Base-by-base conservation (phyloP, 2,888 invertebrate genomes). In the Rhodophaea formosa region DNA sequence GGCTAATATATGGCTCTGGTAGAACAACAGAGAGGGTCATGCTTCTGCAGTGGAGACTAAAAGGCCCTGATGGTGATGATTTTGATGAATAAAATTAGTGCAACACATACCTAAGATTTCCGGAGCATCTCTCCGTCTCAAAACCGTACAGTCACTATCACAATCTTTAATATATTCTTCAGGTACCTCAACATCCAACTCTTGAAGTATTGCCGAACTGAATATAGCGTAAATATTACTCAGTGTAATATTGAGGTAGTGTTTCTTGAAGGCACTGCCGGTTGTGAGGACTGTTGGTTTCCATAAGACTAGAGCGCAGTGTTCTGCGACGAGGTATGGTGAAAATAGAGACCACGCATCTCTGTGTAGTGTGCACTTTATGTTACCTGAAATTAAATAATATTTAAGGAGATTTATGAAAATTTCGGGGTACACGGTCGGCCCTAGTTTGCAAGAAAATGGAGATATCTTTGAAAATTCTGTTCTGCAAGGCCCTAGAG, bases 281-380 rank as follows among this genome's bases (percentile, higher is more conserved):
- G 88, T 90, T 29, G 88, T 91, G 8, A 91, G 69, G n/a, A 91
- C 84, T 56, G 91, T 90, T 2, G 91, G 89, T 62, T 80, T 90
- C 62, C 75, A 77, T 52, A 91, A 67, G 6, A 89, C 77, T 49
- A 91, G 59, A 1, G 85, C 88, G 74, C 89, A 87, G 57, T 74
- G 82, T 60, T 88, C 86, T 1, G 90, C 80, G 6, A 84, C 80
- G 56, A 91, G 79, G 60, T 88, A 91, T 56, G 82, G 66, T 29
- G 90, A 84, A 62, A 91, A 89, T 61, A 74, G 72, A 3, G 81
- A 77, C 91, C 90, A 91, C n/a, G 87, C 89, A 75, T 91, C 90
- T 75, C 90, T 80, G 58, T 91, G 91, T 8, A 91, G 73, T 17
- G 90, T 91, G 57, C 89, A 88, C 65, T 91, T 90, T 58, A 91